A percentile compares a stretch with the other conserved stretches of the same genome.
phyloP scores from a whole-genome alignment of 1,140 invertebrate genomes.

The Panagrolaimus sp. region DNA sequence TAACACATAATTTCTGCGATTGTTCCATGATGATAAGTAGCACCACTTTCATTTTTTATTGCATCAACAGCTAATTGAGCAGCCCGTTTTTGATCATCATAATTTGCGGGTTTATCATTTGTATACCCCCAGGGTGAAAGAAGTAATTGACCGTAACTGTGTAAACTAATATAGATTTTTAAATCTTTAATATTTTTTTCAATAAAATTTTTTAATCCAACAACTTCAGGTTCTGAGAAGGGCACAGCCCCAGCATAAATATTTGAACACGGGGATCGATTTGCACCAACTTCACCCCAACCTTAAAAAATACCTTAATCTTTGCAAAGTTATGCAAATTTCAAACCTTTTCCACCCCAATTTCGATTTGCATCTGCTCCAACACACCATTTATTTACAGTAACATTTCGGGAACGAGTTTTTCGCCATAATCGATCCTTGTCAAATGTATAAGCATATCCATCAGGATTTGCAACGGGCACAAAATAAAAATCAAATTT shows the following conservation, averaged over 20 bases:
- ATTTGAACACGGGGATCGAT: constrained; percentile 52
- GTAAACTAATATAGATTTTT: constrained; percentile 50
- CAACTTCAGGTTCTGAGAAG: constrained; percentile 53
- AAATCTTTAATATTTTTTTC: constrained; percentile 45
- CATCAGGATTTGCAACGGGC: constrained; percentile 61
- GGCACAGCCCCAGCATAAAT: constrained; percentile 51
- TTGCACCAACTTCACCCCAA: constrained; percentile 49
- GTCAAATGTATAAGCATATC: constrained; percentile 59
- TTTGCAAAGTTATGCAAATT: constrained; percentile 17
- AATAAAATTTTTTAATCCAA: constrained; percentile 46
- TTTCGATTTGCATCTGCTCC: constrained; percentile 63
- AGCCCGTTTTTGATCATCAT: constrained; percentile 49
- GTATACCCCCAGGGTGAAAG: constrained; percentile 63
- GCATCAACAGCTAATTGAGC: constrained; percentile 52
- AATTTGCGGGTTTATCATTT: constrained; percentile 43
- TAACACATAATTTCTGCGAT: constrained; percentile 54
- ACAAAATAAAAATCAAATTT: constrained; percentile 75
- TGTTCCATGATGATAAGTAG: constrained; percentile 48
- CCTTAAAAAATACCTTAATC: not conserved
- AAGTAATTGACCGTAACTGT: constrained; percentile 60
- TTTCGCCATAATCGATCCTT: constrained; percentile 61
- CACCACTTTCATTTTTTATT: constrained; percentile 51
- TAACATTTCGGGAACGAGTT: constrained; percentile 56
- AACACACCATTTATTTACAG: constrained; percentile 57
- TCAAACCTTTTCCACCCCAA: constrained; percentile 61